Percentiles rank a stretch among this genome's conserved stretches.
Evolutionary conservation across 2,797 vertebrate species (phyloP).

Genomic region (Hippopotamyrus pictus): DNA sequence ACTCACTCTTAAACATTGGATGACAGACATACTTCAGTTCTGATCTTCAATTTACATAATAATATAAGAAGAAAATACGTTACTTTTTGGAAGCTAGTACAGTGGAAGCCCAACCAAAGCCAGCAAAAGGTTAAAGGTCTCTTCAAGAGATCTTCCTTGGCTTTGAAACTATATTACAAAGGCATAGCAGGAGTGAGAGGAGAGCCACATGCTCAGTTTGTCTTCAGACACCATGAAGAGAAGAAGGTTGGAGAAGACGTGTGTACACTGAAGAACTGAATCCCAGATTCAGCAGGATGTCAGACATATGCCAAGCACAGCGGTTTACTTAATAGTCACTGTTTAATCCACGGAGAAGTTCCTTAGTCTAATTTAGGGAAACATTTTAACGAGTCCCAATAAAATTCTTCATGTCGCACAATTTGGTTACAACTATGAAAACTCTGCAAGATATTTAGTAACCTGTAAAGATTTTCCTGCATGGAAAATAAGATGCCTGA

Average conservation of each 20-base stretch:
- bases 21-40: not conserved
- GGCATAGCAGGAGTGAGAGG: not conserved
- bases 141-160: not conserved
- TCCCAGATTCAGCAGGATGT: not conserved
- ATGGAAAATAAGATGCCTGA: slow-evolving; percentile 20
- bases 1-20: not conserved
- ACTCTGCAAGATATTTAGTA: slow-evolving; percentile 29
- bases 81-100: not conserved
- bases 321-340: not conserved
- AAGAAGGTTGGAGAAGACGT: not conserved
- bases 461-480: not conserved
- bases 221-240: not conserved
- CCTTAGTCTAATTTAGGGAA: not conserved
- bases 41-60: not conserved
- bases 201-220: not conserved
- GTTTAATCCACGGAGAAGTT: not conserved
- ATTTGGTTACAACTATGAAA: not conserved
- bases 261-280: not conserved
- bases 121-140: not conserved
- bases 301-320: not conserved
- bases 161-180: not conserved
- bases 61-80: not conserved
- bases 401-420: not conserved
- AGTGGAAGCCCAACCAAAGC: not conserved
- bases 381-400: not conserved